A percentile compares a stretch with the other conserved stretches of the same genome.
These are phyloP conservation scores for Pelecanus crispus DNA, from an alignment of 2,113 vertebrate species.

Conservation along the genomic window DNA sequence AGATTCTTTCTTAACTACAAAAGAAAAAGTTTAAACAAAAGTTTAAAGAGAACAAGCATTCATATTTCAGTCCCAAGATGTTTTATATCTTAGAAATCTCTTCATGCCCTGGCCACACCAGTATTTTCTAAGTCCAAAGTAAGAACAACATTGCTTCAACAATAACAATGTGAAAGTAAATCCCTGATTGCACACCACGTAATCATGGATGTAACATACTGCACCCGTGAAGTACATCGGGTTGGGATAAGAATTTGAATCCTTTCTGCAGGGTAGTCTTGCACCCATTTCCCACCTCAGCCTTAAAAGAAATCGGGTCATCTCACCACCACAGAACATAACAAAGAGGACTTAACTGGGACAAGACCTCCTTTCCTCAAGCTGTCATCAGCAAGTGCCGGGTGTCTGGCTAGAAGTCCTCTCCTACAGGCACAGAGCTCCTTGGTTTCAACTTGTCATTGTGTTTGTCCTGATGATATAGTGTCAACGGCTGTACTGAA, in stretches of 20 bases:
- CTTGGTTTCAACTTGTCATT: not conserved
- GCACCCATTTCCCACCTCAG: not conserved
- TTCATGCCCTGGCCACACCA: not conserved
- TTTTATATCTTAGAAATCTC: not conserved
- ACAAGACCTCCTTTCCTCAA: not conserved
- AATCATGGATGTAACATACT: not conserved
- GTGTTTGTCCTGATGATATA: not conserved
- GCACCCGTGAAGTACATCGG: rapidly evolving
- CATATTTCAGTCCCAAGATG: not conserved
- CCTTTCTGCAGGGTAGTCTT: not conserved
- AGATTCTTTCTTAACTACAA: not conserved
- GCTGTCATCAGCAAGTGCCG: not conserved
- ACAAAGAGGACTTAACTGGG: not conserved
- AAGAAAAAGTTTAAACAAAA: not conserved
- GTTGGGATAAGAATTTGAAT: not conserved
- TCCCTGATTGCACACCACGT: rapidly evolving
- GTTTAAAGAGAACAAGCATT: not conserved
- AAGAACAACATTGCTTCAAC: not conserved
- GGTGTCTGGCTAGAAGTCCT: not conserved
- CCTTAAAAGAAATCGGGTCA: not conserved
- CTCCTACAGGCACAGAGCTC: not conserved
- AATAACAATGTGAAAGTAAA: not conserved
- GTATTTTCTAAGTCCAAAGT: not conserved
- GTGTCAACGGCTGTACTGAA: not conserved
- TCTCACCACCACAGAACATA: not conserved